These are phyloP conservation scores for Lycopodina hypogea DNA, from an alignment of 37 sponge, comb jelly and placozoan species.

Conservation along the genomic window DNA sequence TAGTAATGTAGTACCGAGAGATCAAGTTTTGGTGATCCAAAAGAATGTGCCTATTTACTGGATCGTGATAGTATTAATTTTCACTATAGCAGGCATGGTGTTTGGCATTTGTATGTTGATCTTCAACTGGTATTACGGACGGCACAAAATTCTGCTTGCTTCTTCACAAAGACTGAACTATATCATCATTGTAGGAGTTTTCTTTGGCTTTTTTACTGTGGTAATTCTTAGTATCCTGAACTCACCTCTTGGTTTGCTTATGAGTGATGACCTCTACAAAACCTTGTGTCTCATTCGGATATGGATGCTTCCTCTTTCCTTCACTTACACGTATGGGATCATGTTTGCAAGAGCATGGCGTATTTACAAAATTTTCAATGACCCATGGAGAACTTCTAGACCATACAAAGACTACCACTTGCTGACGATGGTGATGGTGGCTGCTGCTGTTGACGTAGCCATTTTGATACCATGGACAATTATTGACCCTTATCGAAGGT, in stretches of 20 bases:
- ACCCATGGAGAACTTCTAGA: neutral
- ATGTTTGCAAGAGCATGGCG: conserved; percentile 59
- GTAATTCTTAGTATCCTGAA: neutral
- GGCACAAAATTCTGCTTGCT: conserved; percentile 10
- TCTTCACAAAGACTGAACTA: conserved; percentile 22
- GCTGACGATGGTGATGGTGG: conserved; percentile 30
- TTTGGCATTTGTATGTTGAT: neutral
- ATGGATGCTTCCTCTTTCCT: conserved; percentile 38
- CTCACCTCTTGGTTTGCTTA: neutral
- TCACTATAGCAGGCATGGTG: conserved; percentile 6
- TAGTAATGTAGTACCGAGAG: neutral
- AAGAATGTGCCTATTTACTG: neutral
- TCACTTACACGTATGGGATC: conserved; percentile 50
- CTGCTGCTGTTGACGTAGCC: conserved; percentile 24
- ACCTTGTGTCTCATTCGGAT: conserved; percentile 24
- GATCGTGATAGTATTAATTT: neutral
- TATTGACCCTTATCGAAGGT: conserved; percentile 7
- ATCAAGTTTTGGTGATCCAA: neutral
- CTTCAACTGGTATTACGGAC: conserved; percentile 10
- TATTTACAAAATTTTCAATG: conserved; percentile 45
- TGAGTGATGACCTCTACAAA: neutral
- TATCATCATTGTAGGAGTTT: conserved; percentile 11
- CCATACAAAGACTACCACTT: conserved; percentile 37
- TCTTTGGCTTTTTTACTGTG: conserved; percentile 3
- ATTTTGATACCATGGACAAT: conserved; percentile 23